Evolutionary conservation across 92 coral and sea anemone genomes (phyloP).

Genomic region (Palythoa caribaeorum): DNA sequence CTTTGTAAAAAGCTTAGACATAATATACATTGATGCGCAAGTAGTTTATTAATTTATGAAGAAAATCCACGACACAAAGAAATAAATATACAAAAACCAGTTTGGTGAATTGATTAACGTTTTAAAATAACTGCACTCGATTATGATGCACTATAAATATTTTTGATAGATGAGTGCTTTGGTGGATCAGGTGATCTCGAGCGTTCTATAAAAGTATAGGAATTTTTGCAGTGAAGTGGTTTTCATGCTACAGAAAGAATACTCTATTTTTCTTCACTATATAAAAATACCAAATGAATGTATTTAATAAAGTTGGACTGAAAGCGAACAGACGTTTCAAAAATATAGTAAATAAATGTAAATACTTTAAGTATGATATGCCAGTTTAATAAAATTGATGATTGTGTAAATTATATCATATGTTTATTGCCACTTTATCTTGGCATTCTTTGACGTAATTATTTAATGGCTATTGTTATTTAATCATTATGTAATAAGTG

Average conservation of each 20-base stretch:
- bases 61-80: background rate
- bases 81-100: background rate
- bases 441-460: too few species aligned
- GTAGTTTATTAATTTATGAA: slow-evolving; percentile 12
- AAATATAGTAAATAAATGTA: too few species aligned
- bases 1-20: slow-evolving; percentile 15
- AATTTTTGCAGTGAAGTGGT: slow-evolving; percentile 27
- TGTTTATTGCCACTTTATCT: too few species aligned
- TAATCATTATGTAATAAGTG: too few species aligned
- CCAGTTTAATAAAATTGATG: too few species aligned
- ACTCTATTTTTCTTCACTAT: background rate
- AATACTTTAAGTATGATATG: too few species aligned
- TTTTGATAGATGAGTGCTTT: slow-evolving; percentile 21
- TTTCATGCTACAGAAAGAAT: background rate
- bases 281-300: too few species aligned
- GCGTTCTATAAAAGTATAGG: background rate
- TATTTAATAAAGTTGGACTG: too few species aligned
- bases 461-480: too few species aligned
- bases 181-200: slow-evolving; percentile 24
- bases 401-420: too few species aligned
- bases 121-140: background rate
- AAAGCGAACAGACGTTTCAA: too few species aligned
- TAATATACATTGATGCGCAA: slow-evolving; percentile 17
- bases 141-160: slow-evolving; percentile 4
- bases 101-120: background rate